Evolutionary conservation across 2,113 vertebrate species (phyloP), one percentile per base, ranked within the genome.

Genomic region (Fulmarus glacialis): DNA sequence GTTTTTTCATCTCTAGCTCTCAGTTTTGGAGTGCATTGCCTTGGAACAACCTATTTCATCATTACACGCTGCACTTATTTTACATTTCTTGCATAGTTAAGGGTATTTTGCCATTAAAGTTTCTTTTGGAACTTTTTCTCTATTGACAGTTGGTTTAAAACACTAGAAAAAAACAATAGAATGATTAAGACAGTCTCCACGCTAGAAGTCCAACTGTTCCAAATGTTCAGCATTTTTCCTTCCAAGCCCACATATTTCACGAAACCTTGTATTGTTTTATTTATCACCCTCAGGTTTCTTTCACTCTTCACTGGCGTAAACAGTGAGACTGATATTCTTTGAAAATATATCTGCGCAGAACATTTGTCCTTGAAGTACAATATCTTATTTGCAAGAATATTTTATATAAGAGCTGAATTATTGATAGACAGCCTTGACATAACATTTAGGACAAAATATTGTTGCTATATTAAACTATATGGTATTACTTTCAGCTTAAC

Each of bases 351-450:
- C 75, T 55, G 27, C 5, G 6, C 21, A 30, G 21, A 93, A 87
- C 11, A 74, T 74, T 94, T 89, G 20, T 77, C 79, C 68, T 63
- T 88, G 67, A 94, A 78, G 18, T n/a, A 53, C 71, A 36, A 42
- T 59, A 73, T 34, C 63, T 90, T 86, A 86, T 43, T 89, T 92
- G 47, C 42, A 70, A 87, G 59, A 92, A 87, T 78, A 71, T 89
- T 92, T 92, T 78, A 66, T 77, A 45, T 78, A 53, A 63, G 30
- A 94, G 18, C 26, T 93, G 75, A 92, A 93, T 96, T 96, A 92
- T 84, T 92, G 77, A 89, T 71, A 87, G 62, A 52, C 40, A 93
- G 78, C 63, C 47, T 82, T 82, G 66, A 88, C 56, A 36, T 75
- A 94, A 77, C 55, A 64, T 92, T 92, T 89, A 89, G 66, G 52